These are phyloP conservation scores for Panagrolaimus sp. DNA, from an alignment of 1,140 invertebrate species.

Conservation along the genomic window DNA sequence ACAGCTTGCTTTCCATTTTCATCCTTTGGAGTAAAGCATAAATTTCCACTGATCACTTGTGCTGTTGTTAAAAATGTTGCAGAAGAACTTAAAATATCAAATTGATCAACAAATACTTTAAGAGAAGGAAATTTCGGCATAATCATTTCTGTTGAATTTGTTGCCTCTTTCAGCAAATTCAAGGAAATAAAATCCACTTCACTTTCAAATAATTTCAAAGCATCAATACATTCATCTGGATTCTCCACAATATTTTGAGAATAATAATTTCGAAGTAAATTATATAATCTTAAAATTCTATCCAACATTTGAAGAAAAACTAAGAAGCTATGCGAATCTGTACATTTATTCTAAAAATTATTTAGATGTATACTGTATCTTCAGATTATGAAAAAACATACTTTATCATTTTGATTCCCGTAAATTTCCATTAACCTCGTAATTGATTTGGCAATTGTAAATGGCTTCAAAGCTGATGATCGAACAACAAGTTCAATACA, in stretches of 20 bases:
- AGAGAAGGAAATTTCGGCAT: not conserved
- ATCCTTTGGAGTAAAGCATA: not conserved
- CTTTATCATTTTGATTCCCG: too few relatives aligned
- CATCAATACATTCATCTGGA: not conserved
- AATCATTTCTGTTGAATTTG: not conserved
- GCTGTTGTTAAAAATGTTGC: not conserved
- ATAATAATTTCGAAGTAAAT: conserved; percentile 4
- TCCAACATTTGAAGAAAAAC: not conserved
- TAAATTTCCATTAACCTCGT: too few relatives aligned
- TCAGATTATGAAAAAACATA: too few relatives aligned
- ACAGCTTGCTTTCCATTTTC: not conserved
- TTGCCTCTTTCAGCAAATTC: not conserved
- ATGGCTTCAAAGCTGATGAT: not conserved
- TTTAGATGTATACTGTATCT: too few relatives aligned
- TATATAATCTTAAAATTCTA: not conserved
- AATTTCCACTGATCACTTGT: not conserved
- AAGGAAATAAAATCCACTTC: not conserved
- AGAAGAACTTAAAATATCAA: not conserved
- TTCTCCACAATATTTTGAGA: not conserved
- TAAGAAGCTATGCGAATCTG: not conserved
- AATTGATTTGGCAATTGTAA: too few relatives aligned
- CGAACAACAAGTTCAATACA: not conserved
- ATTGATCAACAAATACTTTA: not conserved
- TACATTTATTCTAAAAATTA: not conserved
- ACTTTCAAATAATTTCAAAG: not conserved